phyloP scores from a whole-genome alignment of 2,113 vertebrate species.

The Hiodon alosoides region DNA sequence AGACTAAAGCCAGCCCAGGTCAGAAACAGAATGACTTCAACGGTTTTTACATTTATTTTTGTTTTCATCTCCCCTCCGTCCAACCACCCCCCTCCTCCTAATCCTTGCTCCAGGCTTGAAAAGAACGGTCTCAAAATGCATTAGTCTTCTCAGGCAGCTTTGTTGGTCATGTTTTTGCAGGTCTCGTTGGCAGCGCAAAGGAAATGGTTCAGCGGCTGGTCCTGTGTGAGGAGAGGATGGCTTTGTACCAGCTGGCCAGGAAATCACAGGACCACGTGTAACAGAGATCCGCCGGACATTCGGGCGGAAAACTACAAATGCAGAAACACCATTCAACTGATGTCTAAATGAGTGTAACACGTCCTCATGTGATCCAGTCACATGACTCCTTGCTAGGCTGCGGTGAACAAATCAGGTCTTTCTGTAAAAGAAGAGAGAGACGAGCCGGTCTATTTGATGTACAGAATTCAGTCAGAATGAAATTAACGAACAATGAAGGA shows the following conservation, averaged over 20 bases:
- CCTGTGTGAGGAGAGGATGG: constrained; percentile 51
- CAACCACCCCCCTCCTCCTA: no score
- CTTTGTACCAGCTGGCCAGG: constrained; percentile 72
- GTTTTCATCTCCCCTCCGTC: no score
- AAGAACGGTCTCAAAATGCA: not conserved
- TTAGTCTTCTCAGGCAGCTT: constrained; percentile 26
- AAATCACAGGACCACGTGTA: constrained; percentile 45
- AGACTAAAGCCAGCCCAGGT: not conserved
- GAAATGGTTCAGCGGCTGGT: constrained; percentile 54
- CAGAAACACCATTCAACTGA: constrained; percentile 96
- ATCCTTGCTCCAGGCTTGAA: no score
- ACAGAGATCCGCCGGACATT: constrained; percentile 69
- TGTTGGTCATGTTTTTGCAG: constrained; percentile 45
- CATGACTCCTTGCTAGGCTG: constrained; percentile 76
- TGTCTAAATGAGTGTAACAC: constrained; percentile 78
- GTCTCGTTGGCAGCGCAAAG: constrained; percentile 61
- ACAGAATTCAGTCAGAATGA: no score
- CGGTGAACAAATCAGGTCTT: constrained; percentile 68
- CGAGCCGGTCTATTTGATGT: no score
- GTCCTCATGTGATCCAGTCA: constrained; percentile 90
- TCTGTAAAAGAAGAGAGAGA: constrained; percentile 59
- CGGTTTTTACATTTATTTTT: no score
- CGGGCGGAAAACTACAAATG: constrained; percentile 70
- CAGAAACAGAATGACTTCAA: not conserved
- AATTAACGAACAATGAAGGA: not conserved